Conservation (phyloP, 1,140 invertebrate species). For the Dendroctonus ponderosae region DNA sequence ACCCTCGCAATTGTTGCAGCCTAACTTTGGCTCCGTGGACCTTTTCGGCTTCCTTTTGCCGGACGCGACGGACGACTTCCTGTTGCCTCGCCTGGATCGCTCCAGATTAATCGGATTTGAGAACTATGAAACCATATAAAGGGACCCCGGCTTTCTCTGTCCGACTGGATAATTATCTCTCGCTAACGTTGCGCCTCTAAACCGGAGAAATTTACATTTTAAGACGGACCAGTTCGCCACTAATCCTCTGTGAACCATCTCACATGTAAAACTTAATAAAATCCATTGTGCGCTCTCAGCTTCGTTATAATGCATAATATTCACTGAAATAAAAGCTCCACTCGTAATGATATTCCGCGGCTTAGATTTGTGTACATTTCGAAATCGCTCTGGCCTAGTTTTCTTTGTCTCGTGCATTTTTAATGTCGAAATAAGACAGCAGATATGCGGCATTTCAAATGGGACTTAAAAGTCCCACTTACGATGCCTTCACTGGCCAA, state of each 20-base stretch:
- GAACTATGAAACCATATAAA: constrained; percentile 47
- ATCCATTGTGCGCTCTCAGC: constrained; percentile 29
- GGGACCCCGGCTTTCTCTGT: constrained; percentile 36
- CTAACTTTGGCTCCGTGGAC: constrained; percentile 10
- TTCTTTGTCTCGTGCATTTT: constrained; percentile 1
- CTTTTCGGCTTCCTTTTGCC: constrained; percentile 21
- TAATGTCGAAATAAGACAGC: not conserved
- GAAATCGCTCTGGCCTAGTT: not conserved
- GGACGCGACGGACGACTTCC: constrained; percentile 25
- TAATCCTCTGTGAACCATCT: constrained; percentile 40
- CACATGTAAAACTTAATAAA: constrained; percentile 39
- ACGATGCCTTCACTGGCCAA: no score
- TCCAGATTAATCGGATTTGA: constrained; percentile 47
- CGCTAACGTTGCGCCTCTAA: constrained; percentile 34
- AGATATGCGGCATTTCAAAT: not conserved
- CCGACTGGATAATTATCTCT: constrained; percentile 46
- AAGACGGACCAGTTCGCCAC: constrained; percentile 37
- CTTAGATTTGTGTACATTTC: not conserved
- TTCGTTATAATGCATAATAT: constrained; percentile 30
- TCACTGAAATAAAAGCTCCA: constrained; percentile 26
- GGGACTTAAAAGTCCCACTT: no score
- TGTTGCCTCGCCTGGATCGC: constrained; percentile 27
- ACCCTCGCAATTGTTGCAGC: constrained; percentile 16
- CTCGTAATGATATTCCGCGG: not conserved
- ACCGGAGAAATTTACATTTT: constrained; percentile 46